Evolutionary conservation across 1,140 invertebrate genomes (phyloP).

Genomic region (Trachymyrmex septentrionalis): DNA sequence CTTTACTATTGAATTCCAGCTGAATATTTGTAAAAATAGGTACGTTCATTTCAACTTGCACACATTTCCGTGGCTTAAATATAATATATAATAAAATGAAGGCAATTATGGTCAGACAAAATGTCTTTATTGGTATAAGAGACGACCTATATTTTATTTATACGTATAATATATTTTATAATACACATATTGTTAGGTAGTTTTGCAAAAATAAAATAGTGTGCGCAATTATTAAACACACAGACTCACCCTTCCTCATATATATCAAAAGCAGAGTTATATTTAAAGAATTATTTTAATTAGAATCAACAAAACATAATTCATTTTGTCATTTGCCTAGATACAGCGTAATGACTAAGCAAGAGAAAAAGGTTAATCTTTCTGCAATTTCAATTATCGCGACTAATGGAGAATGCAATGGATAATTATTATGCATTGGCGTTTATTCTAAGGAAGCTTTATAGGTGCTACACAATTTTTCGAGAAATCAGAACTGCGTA

Average conservation of each 20-base stretch:
- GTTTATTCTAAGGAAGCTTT: background rate
- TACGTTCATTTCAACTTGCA: background rate
- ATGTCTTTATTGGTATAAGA: background rate
- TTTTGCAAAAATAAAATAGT: background rate
- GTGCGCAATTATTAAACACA: no score
- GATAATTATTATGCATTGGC: background rate
- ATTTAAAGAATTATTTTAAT: background rate
- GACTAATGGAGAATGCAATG: background rate
- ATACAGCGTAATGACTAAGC: no score
- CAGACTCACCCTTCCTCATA: background rate
- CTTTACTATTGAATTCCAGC: background rate
- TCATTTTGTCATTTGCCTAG: background rate
- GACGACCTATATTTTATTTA: background rate
- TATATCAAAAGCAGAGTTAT: background rate
- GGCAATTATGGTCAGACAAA: background rate
- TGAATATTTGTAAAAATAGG: constrained; percentile 9
- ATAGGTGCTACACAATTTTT: background rate
- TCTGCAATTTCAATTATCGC: constrained; percentile 14
- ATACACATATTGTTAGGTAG: background rate
- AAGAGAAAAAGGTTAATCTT: background rate
- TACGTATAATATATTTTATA: background rate
- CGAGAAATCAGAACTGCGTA: background rate
- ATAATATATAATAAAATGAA: background rate
- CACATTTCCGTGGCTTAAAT: background rate
- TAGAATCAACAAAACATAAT: background rate